Percentiles rank a stretch among this genome's conserved stretches.
Evolutionary conservation across 2,888 invertebrate genomes (phyloP).

Genomic region (Norana najaformis): DNA sequence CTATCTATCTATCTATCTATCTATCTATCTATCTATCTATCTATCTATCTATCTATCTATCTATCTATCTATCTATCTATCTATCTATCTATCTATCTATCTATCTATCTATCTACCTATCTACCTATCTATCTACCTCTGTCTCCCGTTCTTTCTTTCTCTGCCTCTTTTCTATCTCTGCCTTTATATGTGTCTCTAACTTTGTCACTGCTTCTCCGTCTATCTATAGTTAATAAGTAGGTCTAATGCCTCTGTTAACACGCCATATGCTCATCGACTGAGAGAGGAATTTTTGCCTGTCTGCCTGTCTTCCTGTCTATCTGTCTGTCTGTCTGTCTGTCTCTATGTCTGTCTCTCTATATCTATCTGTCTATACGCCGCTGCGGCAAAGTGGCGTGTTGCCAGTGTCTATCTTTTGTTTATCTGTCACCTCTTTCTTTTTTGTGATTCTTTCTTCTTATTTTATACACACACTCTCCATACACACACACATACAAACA

Average conservation of each 20-base stretch:
- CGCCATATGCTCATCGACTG: too few species aligned
- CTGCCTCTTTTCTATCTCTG: not conserved
- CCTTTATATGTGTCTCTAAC: not conserved
- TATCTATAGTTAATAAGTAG: too few species aligned
- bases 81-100: not conserved
- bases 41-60: not conserved
- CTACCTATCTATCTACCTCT: not conserved
- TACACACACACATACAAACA: not conserved
- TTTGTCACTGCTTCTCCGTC: too few species aligned
- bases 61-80: not conserved
- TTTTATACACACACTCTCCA: not conserved
- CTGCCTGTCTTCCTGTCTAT: not conserved
- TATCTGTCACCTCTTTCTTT: not conserved
- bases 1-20: too few species aligned
- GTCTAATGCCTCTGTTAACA: too few species aligned
- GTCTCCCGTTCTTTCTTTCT: too few species aligned
- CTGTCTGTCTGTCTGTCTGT: not conserved
- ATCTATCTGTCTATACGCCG: not conserved
- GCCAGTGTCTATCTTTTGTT: not conserved
- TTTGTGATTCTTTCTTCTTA: not conserved
- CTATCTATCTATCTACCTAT: not conserved
- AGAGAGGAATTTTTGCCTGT: too few species aligned
- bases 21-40: not conserved
- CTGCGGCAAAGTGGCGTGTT: not conserved
- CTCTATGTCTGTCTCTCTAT: not conserved